Evolutionary conservation across 2,888 invertebrate genomes (phyloP).

Genomic region (Teleiodes luculella): DNA sequence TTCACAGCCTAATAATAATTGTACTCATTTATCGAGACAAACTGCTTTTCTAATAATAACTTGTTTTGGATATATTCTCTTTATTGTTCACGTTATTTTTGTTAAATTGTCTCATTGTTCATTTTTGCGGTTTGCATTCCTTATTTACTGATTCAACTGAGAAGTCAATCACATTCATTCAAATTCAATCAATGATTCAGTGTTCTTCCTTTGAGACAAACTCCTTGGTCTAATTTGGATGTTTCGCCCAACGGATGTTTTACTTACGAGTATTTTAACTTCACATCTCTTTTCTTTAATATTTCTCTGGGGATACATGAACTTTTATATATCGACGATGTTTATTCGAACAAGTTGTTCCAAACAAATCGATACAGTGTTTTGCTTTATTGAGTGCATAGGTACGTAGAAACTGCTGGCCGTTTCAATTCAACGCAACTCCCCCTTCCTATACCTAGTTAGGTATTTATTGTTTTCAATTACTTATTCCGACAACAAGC

Average conservation of each 20-base stretch:
- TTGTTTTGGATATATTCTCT: constrained; percentile 4
- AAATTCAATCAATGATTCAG: background rate
- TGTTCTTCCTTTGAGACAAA: background rate
- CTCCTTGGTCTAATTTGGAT: background rate
- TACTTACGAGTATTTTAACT: background rate
- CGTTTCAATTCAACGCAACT: no score
- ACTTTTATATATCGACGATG: no score
- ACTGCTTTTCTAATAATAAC: background rate
- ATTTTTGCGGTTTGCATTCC: background rate
- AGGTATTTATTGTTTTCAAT: no score
- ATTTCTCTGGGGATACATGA: background rate
- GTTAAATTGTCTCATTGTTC: background rate
- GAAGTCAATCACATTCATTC: no score
- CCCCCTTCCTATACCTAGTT: no score
- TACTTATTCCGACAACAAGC: no score
- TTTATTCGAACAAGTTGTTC: constrained; percentile 26
- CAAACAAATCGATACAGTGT: no score
- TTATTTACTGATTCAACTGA: background rate
- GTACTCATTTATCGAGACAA: background rate
- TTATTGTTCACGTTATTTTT: background rate
- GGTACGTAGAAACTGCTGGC: no score
- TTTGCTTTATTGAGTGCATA: no score
- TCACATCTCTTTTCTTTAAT: no score
- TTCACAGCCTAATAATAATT: background rate
- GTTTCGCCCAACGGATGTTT: background rate